These are phyloP conservation scores for Pollenia labialis DNA, from an alignment of 2,888 invertebrate species.

Conservation along the genomic window DNA sequence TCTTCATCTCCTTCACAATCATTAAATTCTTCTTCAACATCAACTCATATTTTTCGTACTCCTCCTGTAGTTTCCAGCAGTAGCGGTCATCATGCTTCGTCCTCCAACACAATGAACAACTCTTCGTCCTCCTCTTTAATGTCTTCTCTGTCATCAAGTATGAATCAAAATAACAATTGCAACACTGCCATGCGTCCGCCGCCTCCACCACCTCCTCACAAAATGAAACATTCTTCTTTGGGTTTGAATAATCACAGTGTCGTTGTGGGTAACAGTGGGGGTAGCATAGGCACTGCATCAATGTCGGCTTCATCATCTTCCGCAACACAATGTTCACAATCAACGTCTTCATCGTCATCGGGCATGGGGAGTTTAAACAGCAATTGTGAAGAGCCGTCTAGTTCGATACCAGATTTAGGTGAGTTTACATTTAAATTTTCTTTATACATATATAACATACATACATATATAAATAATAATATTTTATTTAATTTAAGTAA, in stretches of 20 bases:
- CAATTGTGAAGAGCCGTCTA: slow-evolving; percentile 91
- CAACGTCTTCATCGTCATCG: slow-evolving; percentile 38
- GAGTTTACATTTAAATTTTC: slow-evolving; percentile 83
- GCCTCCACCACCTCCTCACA: slow-evolving; percentile 84
- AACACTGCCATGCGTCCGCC: slow-evolving; percentile 83
- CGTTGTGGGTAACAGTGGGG: slow-evolving; percentile 48
- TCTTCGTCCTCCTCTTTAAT: slow-evolving; percentile 48
- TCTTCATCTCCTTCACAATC: slow-evolving; percentile 70
- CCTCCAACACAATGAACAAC: neutral
- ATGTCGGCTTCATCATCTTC: slow-evolving; percentile 1
- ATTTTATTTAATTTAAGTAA: too few relatives aligned
- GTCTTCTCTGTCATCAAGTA: slow-evolving; percentile 59
- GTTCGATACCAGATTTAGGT: slow-evolving; percentile 95
- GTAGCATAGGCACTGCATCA: slow-evolving; percentile 46
- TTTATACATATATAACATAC: too few relatives aligned
- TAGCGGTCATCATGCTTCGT: slow-evolving; percentile 75
- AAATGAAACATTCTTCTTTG: slow-evolving; percentile 80
- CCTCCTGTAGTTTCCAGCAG: slow-evolving; percentile 83
- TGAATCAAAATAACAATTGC: slow-evolving; percentile 74
- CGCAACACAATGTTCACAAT: neutral
- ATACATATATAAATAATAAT: too few relatives aligned
- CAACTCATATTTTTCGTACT: slow-evolving; percentile 81
- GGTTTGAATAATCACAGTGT: slow-evolving; percentile 73
- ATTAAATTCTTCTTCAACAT: slow-evolving; percentile 71
- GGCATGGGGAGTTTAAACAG: slow-evolving; percentile 73